phyloP scores from a whole-genome alignment of 2,113 vertebrate species.

The Myotis lucifugus region DNA sequence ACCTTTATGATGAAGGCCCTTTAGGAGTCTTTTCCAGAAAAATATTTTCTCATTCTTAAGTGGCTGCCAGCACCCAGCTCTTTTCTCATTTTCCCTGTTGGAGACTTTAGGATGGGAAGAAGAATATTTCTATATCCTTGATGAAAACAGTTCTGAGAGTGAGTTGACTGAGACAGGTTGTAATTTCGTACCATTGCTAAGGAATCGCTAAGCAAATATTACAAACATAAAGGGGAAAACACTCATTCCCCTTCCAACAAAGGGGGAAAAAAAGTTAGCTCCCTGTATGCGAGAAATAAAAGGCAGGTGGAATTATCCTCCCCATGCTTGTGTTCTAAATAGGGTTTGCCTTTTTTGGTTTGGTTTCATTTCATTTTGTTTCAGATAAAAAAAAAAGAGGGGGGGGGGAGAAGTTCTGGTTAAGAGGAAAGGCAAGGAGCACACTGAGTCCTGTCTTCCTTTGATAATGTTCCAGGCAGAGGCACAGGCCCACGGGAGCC shows the following conservation, averaged over 20 bases:
- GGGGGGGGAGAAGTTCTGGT: neutral
- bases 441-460: neutral
- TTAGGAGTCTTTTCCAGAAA: neutral
- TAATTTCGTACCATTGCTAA: neutral
- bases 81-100: neutral
- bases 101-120: neutral
- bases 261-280: neutral
- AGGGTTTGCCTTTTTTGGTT: neutral
- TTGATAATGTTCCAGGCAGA: neutral
- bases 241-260: neutral
- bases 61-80: neutral
- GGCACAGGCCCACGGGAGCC: neutral
- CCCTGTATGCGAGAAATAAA: neutral
- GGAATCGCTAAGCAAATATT: slow-evolving; percentile 20
- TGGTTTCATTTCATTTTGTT: neutral
- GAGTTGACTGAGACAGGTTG: neutral
- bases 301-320: neutral
- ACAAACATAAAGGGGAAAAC: slow-evolving; percentile 21
- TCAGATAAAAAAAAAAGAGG: neutral
- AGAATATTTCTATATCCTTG: neutral
- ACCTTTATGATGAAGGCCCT: neutral
- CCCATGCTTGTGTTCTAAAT: neutral
- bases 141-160: neutral
- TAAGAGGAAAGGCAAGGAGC: neutral
- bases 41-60: neutral